Evolutionary conservation across 2,888 invertebrate genomes (phyloP).

Genomic region (Phortica magna): DNA sequence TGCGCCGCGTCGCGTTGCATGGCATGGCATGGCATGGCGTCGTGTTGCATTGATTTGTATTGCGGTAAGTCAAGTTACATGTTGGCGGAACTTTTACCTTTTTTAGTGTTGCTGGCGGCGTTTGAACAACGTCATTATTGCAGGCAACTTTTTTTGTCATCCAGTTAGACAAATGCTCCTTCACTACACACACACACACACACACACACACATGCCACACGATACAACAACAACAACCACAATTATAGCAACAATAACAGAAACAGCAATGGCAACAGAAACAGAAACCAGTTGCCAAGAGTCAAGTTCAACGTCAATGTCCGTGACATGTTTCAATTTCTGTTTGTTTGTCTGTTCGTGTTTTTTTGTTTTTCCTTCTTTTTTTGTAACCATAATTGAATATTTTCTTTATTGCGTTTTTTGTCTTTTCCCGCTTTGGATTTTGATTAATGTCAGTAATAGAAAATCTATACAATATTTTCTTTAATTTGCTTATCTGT

Average conservation of each 20-base stretch:
- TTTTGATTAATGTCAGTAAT: no score
- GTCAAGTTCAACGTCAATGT: slow-evolving; percentile 66
- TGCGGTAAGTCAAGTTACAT: no score
- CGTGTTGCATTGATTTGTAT: background rate
- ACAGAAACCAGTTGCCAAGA: slow-evolving; percentile 17
- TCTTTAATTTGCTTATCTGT: no score
- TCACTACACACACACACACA: background rate
- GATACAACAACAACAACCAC: background rate
- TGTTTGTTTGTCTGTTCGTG: slow-evolving; percentile 12
- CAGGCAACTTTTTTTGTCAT: background rate
- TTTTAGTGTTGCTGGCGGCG: background rate
- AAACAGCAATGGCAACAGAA: background rate
- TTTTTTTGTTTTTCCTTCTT: slow-evolving; percentile 30
- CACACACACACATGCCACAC: no score
- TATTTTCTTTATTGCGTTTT: no score
- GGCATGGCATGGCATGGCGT: no score
- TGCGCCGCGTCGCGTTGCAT: background rate
- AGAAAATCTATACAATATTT: no score
- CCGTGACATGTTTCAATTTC: slow-evolving; percentile 49
- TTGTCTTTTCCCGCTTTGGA: no score
- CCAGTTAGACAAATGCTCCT: background rate
- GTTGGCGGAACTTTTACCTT: background rate
- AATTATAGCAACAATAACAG: slow-evolving; percentile 2
- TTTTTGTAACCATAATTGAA: background rate
- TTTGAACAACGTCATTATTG: background rate